These are phyloP conservation scores for Trematomus bernacchii DNA, from an alignment of 2,797 vertebrate species.

Conservation along the genomic window DNA sequence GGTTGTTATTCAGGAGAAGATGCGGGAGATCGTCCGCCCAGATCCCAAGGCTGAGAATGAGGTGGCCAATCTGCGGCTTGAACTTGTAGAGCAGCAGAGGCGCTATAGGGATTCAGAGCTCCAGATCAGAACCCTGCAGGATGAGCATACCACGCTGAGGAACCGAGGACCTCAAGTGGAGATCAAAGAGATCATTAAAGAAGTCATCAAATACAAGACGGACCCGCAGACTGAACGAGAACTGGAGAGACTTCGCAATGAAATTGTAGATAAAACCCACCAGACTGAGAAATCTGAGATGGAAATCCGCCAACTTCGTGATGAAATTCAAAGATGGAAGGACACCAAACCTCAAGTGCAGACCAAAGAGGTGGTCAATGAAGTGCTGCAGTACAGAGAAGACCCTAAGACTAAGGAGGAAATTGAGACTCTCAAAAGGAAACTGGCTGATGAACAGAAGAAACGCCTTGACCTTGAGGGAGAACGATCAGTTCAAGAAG, in stretches of 20 bases:
- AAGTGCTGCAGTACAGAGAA: slow-evolving; percentile 94
- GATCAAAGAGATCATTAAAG: slow-evolving; percentile 94
- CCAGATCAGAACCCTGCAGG: slow-evolving; percentile 88
- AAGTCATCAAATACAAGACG: slow-evolving; percentile 96
- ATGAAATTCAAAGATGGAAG: slow-evolving; percentile 94
- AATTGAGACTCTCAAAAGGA: slow-evolving; percentile 89
- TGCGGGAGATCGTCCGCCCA: slow-evolving; percentile 95
- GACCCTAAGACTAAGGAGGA: slow-evolving; percentile 96
- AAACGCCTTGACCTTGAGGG: slow-evolving; percentile 93
- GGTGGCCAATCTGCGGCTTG: slow-evolving; percentile 94
- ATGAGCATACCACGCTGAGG: slow-evolving; percentile 87
- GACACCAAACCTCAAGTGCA: slow-evolving; percentile 95
- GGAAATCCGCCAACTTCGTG: slow-evolving; percentile 93
- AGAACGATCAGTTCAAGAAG: slow-evolving; percentile 87
- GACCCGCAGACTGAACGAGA: slow-evolving; percentile 94
- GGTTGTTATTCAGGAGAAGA: slow-evolving; percentile 94
- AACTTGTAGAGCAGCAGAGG: slow-evolving; percentile 94
- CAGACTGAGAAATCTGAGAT: slow-evolving; percentile 91
- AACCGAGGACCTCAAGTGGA: slow-evolving; percentile 93
- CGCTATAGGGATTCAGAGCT: slow-evolving; percentile 88
- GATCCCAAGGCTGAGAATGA: slow-evolving; percentile 97
- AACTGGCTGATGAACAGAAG: slow-evolving; percentile 92
- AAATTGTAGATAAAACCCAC: slow-evolving; percentile 94
- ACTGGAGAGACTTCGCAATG: slow-evolving; percentile 92
- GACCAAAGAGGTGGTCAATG: slow-evolving; percentile 94